Evolutionary conservation across 2,888 invertebrate species (phyloP).

Genomic region (Cybosia mesomella): DNA sequence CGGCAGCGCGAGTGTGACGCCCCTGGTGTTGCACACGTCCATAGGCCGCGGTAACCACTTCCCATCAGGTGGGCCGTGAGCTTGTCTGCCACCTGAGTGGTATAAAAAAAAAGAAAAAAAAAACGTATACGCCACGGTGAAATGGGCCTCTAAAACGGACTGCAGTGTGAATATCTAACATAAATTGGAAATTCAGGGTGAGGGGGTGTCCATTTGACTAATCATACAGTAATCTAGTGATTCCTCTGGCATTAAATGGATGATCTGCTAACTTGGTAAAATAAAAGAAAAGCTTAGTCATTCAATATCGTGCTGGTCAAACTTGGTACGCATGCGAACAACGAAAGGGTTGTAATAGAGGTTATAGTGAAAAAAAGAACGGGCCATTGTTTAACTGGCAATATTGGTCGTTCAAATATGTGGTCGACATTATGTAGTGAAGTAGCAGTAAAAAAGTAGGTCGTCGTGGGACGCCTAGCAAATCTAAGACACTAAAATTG

Average conservation of each 20-base stretch:
- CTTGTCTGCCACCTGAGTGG: no score
- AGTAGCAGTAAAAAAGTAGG: not conserved
- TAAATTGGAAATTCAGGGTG: no score
- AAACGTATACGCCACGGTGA: no score
- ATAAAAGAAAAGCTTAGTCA: not conserved
- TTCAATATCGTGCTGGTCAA: not conserved
- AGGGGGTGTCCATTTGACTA: no score
- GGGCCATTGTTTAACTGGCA: slow-evolving; percentile 5
- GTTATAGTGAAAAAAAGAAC: slow-evolving; percentile 9
- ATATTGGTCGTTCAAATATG: slow-evolving; percentile 11
- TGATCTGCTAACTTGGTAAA: not conserved
- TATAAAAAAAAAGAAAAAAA: no score
- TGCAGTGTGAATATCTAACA: no score
- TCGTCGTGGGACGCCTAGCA: not conserved
- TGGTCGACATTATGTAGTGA: not conserved
- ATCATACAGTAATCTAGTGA: no score
- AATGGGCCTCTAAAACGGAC: no score
- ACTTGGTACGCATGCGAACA: slow-evolving; percentile 5
- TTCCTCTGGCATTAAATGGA: not conserved
- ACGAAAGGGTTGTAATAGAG: slow-evolving; percentile 3
- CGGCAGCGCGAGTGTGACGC: no score
- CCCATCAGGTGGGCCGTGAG: no score
- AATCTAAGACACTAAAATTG: not conserved
- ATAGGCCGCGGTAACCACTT: no score
- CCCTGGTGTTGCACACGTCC: no score